Evolutionary conservation across 30 jellyfish, hydroid and myxozoan species (phyloP), one percentile per base, ranked within the genome.

Genomic region (Chrysaora quinquecirrha): DNA sequence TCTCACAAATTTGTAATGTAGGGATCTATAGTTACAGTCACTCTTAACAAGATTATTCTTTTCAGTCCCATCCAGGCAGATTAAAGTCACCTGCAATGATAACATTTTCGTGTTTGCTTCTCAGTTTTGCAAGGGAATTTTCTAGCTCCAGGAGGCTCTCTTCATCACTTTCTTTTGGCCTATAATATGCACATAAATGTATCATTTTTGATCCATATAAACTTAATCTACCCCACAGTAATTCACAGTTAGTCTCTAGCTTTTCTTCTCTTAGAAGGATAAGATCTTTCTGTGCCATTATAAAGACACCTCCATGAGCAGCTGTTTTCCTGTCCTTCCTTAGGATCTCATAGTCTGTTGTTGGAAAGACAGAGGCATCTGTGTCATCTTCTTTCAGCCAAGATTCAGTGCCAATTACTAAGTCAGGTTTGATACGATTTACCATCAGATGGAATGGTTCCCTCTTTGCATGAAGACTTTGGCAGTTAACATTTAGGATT

Each of bases 391-490:
- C n/a, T n/a, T 31, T 58, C 10, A 76, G 83, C 88, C 81, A 76
- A 31, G 88, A 76, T 29, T 76, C 88, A 30, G 88, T 76, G 2
- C 88, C 88, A 58, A 61, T 31, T n/a, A 76, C 66, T 9, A 76
- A n/a, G 48, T 76, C 88, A n/a, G 88, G 88, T 50, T 76, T 76
- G 82, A 33, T 52, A 48, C 61, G 22, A 38, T 52, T 32, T 50
- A 76, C 7, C 88, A 76, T 76, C 23, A 7, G 34, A 23, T 12
- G 47, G 43, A 76, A 76, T 58, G 46, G 28, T 9, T 12, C 78
- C 23, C 83, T n/a, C 65, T 76, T 61, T 7, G 64, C 66, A 23
- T 48, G 24, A 12, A 58, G 49, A 27, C 83, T 50, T 21, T 56
- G 79, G 34, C 88, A 52, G 88, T 76, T 76, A 14, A 76, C 84